Conservation (phyloP, 2,888 invertebrate genomes). For the Phrixothrix hirtus region DNA sequence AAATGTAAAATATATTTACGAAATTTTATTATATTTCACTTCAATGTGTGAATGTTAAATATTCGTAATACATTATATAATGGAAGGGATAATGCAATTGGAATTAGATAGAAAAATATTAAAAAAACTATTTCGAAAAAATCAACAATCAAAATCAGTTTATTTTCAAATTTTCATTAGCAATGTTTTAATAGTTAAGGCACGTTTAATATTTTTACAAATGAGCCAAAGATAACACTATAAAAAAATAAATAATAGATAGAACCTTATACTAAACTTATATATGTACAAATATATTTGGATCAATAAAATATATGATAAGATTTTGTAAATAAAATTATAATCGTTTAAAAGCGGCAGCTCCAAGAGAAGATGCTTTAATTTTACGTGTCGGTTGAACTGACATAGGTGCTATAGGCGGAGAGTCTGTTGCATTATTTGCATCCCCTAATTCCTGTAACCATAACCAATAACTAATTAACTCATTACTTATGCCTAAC, state of each 20-base stretch:
- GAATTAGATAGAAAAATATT: no score
- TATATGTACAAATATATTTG: conserved; percentile 48
- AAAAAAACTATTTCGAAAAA: no score
- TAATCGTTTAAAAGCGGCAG: conserved; percentile 72
- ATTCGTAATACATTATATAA: no score
- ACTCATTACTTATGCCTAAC: no score
- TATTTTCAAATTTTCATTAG: neutral
- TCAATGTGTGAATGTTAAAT: no score
- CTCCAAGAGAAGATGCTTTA: conserved; percentile 66
- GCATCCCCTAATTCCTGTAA: conserved; percentile 75
- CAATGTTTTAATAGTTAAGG: neutral
- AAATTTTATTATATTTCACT: no score
- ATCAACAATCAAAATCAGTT: neutral
- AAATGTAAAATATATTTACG: no score
- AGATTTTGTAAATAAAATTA: conserved; percentile 55
- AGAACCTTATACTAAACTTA: conserved; percentile 26
- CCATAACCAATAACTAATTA: conserved; percentile 33
- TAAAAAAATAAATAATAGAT: conserved; percentile 2
- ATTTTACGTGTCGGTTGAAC: conserved; percentile 84
- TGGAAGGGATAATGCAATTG: no score
- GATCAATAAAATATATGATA: conserved; percentile 46
- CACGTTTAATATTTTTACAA: conserved; percentile 1
- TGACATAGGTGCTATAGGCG: conserved; percentile 75
- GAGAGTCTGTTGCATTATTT: conserved; percentile 58
- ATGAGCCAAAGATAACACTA: neutral